Conservation (phyloP, 1,140 invertebrate species). For the Phocides pigmalion region DNA sequence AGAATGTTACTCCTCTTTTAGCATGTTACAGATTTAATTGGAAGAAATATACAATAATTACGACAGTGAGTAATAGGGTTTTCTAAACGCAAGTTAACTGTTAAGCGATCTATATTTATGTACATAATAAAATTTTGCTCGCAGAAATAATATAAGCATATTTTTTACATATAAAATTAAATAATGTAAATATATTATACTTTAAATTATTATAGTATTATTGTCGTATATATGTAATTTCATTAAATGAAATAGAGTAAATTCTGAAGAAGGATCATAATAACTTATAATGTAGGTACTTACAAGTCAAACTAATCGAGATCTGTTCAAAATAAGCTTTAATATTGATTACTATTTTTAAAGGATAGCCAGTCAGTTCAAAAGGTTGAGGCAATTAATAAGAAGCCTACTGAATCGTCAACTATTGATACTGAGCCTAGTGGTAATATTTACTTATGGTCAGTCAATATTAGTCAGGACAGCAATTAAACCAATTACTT, state of each 20-base stretch:
- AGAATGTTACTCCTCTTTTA: slow-evolving; percentile 68
- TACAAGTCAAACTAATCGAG: too few species aligned
- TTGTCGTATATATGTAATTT: too few species aligned
- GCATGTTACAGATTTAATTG: slow-evolving; percentile 71
- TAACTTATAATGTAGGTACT: too few species aligned
- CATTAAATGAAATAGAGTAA: too few species aligned
- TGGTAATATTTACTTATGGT: slow-evolving; percentile 4
- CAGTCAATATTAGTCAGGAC: neutral
- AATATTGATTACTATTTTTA: slow-evolving; percentile 1
- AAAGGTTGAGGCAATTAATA: slow-evolving; percentile 8
- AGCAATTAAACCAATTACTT: neutral
- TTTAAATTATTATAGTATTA: too few species aligned
- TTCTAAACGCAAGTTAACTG: neutral
- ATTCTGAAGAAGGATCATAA: too few species aligned
- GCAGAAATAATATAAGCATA: too few species aligned
- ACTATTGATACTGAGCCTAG: slow-evolving; percentile 32
- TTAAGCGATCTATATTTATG: too few species aligned
- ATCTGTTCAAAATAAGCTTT: too few species aligned
- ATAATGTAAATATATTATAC: too few species aligned
- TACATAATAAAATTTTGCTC: too few species aligned
- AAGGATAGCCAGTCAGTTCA: neutral
- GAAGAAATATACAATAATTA: slow-evolving; percentile 55
- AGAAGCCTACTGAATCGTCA: slow-evolving; percentile 17
- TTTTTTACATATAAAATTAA: too few species aligned
- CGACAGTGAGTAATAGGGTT: slow-evolving; percentile 37